These are phyloP conservation scores for Volucella zonaria DNA, from an alignment of 2,888 invertebrate genomes.

Conservation along the genomic window DNA sequence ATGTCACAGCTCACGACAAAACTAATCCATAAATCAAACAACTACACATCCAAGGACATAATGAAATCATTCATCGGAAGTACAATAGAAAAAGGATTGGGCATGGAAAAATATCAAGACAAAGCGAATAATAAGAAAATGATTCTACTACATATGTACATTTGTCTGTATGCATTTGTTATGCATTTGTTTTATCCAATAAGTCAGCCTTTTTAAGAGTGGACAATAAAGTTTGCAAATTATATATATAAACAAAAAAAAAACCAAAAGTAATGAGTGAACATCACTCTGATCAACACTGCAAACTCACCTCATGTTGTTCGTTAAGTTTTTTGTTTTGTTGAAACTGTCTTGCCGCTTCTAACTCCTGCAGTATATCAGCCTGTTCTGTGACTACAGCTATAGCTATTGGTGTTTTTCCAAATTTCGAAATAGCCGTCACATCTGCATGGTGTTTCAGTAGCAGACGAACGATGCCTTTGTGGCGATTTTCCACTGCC, in stretches of 20 bases:
- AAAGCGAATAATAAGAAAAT: background rate
- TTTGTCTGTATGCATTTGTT: too few species aligned
- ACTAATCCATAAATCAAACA: background rate
- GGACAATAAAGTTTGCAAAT: slow-evolving; percentile 19
- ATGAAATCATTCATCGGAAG: background rate
- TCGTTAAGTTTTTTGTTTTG: slow-evolving; percentile 79
- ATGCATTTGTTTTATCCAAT: slow-evolving; percentile 43
- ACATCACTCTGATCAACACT: background rate
- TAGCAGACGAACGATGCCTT: slow-evolving; percentile 87
- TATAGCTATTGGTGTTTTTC: slow-evolving; percentile 87
- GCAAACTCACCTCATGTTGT: slow-evolving; percentile 78
- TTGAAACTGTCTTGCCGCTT: slow-evolving; percentile 81
- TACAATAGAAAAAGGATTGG: slow-evolving; percentile 1
- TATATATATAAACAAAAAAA: slow-evolving; percentile 9
- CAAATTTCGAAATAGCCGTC: slow-evolving; percentile 87
- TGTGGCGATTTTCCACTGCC: slow-evolving; percentile 93
- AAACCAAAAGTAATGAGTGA: slow-evolving; percentile 12
- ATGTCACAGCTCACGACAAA: background rate
- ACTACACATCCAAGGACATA: too few species aligned
- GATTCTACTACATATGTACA: slow-evolving; percentile 5
- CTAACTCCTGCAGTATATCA: slow-evolving; percentile 85
- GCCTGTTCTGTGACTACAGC: slow-evolving; percentile 86
- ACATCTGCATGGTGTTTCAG: slow-evolving; percentile 90
- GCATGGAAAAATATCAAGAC: background rate
- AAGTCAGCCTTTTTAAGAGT: slow-evolving; percentile 3